These are phyloP conservation scores for Hipposideros larvatus DNA, from an alignment of 2,797 vertebrate species.

Conservation along the genomic window DNA sequence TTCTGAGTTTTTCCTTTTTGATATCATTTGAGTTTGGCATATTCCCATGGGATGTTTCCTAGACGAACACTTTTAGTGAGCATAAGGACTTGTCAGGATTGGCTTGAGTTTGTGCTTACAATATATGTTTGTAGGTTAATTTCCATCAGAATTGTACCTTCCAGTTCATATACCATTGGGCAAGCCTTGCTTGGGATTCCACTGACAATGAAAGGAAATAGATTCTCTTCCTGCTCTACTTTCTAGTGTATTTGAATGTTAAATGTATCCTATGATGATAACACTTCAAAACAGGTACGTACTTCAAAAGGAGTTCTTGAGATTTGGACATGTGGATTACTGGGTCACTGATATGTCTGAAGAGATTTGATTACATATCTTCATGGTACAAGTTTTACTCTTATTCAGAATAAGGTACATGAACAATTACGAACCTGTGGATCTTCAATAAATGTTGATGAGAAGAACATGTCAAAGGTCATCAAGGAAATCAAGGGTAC, in stretches of 20 bases:
- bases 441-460: conserved; percentile 22
- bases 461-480: conserved; percentile 22
- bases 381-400: background rate
- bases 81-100: background rate
- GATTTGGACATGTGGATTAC: background rate
- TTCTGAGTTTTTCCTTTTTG: background rate
- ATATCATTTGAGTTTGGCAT: background rate
- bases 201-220: background rate
- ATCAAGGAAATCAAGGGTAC: background rate
- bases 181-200: conserved; percentile 18
- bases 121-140: background rate
- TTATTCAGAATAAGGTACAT: background rate
- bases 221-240: conserved; percentile 16
- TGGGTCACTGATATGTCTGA: background rate
- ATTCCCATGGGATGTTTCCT: background rate
- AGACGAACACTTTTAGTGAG: conserved; percentile 17
- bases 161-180: background rate
- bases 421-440: background rate
- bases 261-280: background rate
- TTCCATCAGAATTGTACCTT: background rate
- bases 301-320: background rate
- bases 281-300: background rate
- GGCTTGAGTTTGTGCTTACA: background rate
- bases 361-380: background rate
- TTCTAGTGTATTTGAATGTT: background rate